Evolutionary conservation across 2,113 vertebrate genomes (phyloP), one percentile per base, ranked within the genome.

Genomic region (Dendrocopos noguchii): DNA sequence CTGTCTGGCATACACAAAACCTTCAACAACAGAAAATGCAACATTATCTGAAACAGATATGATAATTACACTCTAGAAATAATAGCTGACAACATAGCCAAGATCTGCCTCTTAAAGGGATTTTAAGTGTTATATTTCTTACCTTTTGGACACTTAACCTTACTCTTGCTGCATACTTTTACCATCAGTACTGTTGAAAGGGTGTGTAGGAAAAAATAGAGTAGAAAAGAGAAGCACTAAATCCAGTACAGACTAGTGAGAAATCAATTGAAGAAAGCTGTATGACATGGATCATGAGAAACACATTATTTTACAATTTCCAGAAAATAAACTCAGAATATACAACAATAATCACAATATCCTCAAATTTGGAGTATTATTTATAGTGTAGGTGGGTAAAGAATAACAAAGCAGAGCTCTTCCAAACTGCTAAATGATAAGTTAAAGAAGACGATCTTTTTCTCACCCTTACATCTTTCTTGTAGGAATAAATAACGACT

Each of bases 11-110:
- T 25, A 71, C 16, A 88, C 21, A 57, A 74, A 94, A 46, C 52
- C 39, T 42, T 94, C 80, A 67, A 78, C 65, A 86, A 76, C 61
- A 93, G 39, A 88, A 88, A 91, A 91, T 61, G 61, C 68, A 85
- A 76, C 74, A 75, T 87, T 91, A 78, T 78, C 76, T 90, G 70
- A 91, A 80, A 85, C 65, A 52, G 65, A 91, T 86, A 88, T 4
- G 68, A 68, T 83, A 92, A 95, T 73, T 75, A 74, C 80, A 83
- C 79, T 78, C 88, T 76, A 93, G 76, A 92, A 92, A 90, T 5
- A 78, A 75, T 29, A 91, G 65, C 15, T 83, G 88, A 90, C 47
- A 91, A 84, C 12, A 27, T 71, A 91, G 73, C 84, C 70, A 90
- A 75, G 83, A 53, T 14, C 44, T 86, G 29, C 55, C 68, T 88